These are phyloP conservation scores for Carassius gibelio DNA, from an alignment of 2,113 vertebrate genomes.

Conservation along the genomic window DNA sequence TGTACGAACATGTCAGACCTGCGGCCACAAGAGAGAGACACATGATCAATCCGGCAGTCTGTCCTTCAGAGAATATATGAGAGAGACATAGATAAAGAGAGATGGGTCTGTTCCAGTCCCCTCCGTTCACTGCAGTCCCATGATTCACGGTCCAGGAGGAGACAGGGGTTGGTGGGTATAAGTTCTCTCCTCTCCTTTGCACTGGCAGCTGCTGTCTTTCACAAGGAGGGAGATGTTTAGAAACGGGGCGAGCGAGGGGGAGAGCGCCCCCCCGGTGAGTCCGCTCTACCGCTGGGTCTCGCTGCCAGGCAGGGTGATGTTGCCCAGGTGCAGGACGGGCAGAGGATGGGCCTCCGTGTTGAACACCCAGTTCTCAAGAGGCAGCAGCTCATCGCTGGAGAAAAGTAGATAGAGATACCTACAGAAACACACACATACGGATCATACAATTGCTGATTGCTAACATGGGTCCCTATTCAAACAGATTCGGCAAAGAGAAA, in stretches of 20 bases:
- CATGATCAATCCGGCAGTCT: background rate
- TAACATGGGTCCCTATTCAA: background rate
- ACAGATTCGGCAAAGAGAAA: background rate
- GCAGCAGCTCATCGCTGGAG: slow-evolving; percentile 94
- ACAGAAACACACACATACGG: background rate
- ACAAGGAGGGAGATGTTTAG: slow-evolving; percentile 32
- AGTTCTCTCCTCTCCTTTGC: slow-evolving; percentile 38
- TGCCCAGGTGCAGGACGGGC: slow-evolving; percentile 91
- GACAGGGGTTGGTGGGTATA: slow-evolving; percentile 33
- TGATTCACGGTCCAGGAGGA: slow-evolving; percentile 43
- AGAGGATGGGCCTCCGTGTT: slow-evolving; percentile 97
- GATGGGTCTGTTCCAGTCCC: slow-evolving; percentile 22
- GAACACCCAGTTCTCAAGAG: slow-evolving; percentile 96
- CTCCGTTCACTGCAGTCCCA: slow-evolving; percentile 46
- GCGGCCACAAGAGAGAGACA: background rate
- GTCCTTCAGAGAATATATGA: slow-evolving; percentile 29
- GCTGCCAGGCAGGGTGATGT: slow-evolving; percentile 92
- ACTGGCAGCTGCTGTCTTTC: slow-evolving; percentile 43
- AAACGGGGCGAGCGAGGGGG: slow-evolving; percentile 27
- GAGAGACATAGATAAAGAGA: slow-evolving; percentile 30
- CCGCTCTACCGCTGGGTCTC: slow-evolving; percentile 83
- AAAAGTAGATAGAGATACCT: slow-evolving; percentile 98
- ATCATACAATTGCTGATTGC: background rate
- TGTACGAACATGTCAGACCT: background rate
- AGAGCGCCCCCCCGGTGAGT: slow-evolving; percentile 39